Conservation (phyloP, 2,888 invertebrate species). For the Agrilus biguttatus region DNA sequence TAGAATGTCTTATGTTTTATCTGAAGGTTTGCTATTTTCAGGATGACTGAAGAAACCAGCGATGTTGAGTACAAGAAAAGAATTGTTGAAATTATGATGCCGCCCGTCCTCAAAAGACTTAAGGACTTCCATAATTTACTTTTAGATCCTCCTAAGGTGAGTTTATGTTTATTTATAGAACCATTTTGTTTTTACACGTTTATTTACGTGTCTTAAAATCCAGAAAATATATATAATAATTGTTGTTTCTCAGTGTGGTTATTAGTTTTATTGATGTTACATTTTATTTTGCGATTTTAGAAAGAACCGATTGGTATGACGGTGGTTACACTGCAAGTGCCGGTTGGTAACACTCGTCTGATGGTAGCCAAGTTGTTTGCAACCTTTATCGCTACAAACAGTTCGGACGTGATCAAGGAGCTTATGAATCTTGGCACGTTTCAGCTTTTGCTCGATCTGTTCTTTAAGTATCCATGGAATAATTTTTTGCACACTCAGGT, state of each 20-base stretch:
- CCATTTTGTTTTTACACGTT: constrained; percentile 7
- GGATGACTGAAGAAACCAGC: constrained; percentile 27
- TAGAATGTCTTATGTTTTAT: neutral
- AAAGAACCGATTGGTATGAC: constrained; percentile 55
- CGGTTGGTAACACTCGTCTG: constrained; percentile 65
- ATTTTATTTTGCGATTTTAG: constrained; percentile 21
- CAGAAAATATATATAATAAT: too few relatives aligned
- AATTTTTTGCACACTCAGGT: constrained; percentile 91
- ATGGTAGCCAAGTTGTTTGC: constrained; percentile 69
- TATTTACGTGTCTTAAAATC: too few relatives aligned
- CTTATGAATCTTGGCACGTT: constrained; percentile 40
- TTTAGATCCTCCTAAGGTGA: constrained; percentile 55
- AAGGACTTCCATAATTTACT: constrained; percentile 55
- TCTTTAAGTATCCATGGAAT: constrained; percentile 84
- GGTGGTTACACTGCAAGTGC: constrained; percentile 54
- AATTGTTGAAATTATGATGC: constrained; percentile 45
- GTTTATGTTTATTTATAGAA: constrained; percentile 8
- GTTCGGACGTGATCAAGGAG: constrained; percentile 54
- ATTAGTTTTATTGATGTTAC: neutral
- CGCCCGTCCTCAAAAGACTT: constrained; percentile 49
- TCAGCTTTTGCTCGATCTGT: constrained; percentile 61
- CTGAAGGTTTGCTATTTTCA: constrained; percentile 10
- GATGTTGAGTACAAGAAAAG: constrained; percentile 44
- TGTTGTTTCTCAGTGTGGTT: too few relatives aligned
- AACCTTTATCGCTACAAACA: constrained; percentile 58